These are phyloP conservation scores for Columba janthina DNA, from an alignment of 2,113 vertebrate genomes.

Conservation along the genomic window DNA sequence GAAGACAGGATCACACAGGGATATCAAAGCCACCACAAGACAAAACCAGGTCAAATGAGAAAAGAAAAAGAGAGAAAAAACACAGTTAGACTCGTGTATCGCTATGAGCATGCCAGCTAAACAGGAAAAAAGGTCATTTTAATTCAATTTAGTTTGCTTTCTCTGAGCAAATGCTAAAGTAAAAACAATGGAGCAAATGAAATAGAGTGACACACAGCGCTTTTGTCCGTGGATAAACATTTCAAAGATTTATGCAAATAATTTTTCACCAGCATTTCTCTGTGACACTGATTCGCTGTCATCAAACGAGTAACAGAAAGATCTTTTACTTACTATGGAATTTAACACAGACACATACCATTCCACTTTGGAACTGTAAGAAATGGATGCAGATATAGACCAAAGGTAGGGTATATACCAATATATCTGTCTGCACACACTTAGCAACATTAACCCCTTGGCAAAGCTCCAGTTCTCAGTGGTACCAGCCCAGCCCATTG, in stretches of 20 bases:
- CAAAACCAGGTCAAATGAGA: conserved; percentile 19
- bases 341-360: background rate
- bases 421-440: background rate
- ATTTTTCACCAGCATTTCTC: background rate
- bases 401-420: background rate
- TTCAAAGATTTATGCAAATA: conserved; percentile 27
- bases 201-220: background rate
- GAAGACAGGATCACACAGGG: background rate
- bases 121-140: background rate
- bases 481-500: background rate
- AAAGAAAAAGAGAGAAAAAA: background rate
- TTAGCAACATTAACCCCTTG: background rate
- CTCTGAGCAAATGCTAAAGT: background rate
- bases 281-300: background rate
- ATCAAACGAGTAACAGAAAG: background rate
- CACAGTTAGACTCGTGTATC: background rate
- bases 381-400: background rate
- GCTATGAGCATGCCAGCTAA: background rate
- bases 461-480: background rate
- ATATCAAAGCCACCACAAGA: conserved; percentile 50
- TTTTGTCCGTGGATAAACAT: conserved; percentile 13
- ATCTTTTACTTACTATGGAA: background rate
- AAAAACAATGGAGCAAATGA: background rate
- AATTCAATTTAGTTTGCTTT: conserved; percentile 4
- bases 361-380: background rate